These are phyloP conservation scores for Dasyprocta punctata DNA, from an alignment of 2,113 vertebrate species.

Conservation along the genomic window DNA sequence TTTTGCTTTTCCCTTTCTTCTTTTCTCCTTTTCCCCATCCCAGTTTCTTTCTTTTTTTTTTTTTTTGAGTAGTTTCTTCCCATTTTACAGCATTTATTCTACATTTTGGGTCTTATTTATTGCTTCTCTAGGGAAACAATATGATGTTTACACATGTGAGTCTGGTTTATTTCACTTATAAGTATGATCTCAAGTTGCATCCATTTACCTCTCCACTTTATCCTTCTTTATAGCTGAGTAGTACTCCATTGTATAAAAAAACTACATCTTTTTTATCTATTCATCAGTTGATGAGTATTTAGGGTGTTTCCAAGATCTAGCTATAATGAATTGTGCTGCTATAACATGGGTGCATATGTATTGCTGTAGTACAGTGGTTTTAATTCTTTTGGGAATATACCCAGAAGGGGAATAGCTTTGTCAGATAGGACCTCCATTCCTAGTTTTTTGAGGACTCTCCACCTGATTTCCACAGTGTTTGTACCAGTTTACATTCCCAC, in stretches of 20 bases:
- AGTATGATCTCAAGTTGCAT: not conserved
- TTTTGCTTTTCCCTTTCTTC: not conserved
- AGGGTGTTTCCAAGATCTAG: not conserved
- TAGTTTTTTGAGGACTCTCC: not conserved
- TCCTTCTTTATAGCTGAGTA: not conserved
- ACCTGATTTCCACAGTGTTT: not conserved
- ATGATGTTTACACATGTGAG: not conserved
- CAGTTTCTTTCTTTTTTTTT: not conserved
- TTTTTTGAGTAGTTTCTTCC: not conserved
- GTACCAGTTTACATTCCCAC: not conserved
- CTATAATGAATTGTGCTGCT: not conserved
- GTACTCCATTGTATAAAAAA: not conserved
- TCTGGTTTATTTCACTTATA: not conserved
- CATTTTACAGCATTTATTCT: not conserved
- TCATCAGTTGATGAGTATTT: not conserved
- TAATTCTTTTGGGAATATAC: not conserved
- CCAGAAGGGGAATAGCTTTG: not conserved
- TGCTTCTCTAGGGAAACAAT: not conserved
- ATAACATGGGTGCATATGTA: not conserved
- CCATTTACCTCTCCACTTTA: not conserved
- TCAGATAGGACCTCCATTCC: not conserved
- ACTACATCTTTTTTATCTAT: not conserved
- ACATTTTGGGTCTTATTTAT: not conserved
- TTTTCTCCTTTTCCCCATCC: not conserved
- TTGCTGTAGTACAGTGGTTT: not conserved